Conservation (phyloP, 2,888 invertebrate genomes). For the Euspilapteryx auroguttella region DNA sequence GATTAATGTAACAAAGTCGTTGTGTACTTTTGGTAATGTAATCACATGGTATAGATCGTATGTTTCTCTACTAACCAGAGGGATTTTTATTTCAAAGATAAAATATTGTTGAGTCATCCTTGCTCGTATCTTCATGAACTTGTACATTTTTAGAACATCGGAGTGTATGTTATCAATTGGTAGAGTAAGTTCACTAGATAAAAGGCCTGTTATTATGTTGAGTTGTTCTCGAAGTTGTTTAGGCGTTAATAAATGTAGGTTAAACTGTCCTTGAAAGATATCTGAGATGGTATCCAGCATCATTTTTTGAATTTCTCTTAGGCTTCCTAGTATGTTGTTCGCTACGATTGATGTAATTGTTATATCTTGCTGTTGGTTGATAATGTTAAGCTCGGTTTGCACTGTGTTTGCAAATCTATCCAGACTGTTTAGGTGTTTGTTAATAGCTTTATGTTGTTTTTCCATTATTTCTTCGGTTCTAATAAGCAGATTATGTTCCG, state of each 20-base stretch:
- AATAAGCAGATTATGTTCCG: constrained; percentile 8
- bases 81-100: constrained; percentile 5
- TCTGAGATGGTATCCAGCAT: not conserved
- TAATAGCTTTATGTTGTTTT: constrained; percentile 1
- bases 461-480: not conserved
- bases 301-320: not conserved
- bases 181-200: constrained; percentile 7
- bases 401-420: not conserved
- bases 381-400: not conserved
- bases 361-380: not conserved
- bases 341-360: not conserved
- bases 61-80: constrained; percentile 2
- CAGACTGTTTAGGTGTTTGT: not conserved
- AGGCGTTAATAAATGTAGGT: not conserved
- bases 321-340: not conserved
- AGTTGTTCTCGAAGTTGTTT: constrained; percentile 8
- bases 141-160: constrained; percentile 7
- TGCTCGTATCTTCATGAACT: constrained; percentile 6
- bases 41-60: not conserved
- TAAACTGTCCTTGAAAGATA: not conserved
- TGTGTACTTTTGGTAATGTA: not conserved
- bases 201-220: constrained; percentile 6
- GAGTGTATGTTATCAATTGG: constrained; percentile 6
- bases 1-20: not conserved
- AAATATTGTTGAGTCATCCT: constrained; percentile 3